Conservation (phyloP, 2,797 vertebrate species). For the Pipistrellus pipistrellus region DNA sequence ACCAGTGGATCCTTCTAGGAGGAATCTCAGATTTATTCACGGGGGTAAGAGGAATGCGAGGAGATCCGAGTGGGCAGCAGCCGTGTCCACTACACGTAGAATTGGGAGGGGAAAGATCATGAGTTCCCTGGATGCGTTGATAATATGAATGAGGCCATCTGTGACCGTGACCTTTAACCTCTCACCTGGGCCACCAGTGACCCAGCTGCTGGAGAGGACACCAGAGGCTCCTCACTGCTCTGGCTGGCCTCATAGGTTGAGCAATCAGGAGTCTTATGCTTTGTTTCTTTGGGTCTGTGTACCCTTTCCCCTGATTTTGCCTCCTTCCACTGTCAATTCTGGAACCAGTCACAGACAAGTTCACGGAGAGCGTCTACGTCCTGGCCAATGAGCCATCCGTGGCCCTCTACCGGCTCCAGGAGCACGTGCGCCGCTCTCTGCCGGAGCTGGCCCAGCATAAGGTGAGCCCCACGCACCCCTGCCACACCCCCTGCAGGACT, state of each 20-base stretch:
- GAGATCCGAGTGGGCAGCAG: not conserved
- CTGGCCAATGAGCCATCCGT: constrained; percentile 98
- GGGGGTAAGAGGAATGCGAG: not conserved
- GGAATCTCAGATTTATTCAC: not conserved
- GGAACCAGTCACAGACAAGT: constrained; percentile 94
- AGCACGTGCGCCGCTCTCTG: constrained; percentile 95
- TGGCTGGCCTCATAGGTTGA: not conserved
- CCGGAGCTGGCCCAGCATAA: constrained; percentile 98
- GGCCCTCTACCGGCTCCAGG: constrained; percentile 96
- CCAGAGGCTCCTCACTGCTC: rapidly evolving
- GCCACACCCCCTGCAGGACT: no score
- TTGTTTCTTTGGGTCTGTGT: not conserved
- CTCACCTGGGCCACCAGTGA: not conserved
- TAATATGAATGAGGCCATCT: not conserved
- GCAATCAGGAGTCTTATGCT: not conserved
- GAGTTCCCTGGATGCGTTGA: not conserved
- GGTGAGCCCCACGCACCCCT: constrained; percentile 84
- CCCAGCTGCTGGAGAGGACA: not conserved
- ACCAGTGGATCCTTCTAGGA: not conserved
- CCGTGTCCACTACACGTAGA: not conserved
- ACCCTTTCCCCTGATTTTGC: not conserved
- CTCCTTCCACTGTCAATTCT: not conserved
- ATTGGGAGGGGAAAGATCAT: not conserved
- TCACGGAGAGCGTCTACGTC: constrained; percentile 97
- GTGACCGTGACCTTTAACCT: not conserved